Conservation (phyloP, 2,888 invertebrate species). For the Lithodes maja region DNA sequence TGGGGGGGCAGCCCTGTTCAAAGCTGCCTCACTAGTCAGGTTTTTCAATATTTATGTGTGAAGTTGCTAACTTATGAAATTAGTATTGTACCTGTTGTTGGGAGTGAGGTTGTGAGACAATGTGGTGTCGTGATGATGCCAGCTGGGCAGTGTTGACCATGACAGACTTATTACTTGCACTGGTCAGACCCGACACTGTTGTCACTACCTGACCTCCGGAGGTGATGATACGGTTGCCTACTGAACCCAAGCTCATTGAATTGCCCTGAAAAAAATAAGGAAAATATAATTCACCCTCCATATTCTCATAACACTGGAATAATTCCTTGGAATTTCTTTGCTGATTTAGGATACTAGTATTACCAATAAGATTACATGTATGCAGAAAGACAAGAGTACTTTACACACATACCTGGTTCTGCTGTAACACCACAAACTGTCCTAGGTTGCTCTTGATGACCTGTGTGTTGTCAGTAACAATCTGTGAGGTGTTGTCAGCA, state of each 20-base stretch:
- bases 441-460: conserved; percentile 62
- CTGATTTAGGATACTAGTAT: no score
- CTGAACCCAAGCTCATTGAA: conserved; percentile 49
- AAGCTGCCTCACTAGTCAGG: no score
- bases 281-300: background rate
- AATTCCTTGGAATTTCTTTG: no score
- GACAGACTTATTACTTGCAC: conserved; percentile 42
- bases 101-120: conserved; percentile 31
- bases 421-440: conserved; percentile 66
- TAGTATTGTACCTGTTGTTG: conserved; percentile 47
- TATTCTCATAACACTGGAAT: no score
- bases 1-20: no score
- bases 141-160: conserved; percentile 54
- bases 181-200: conserved; percentile 28
- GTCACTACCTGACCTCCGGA: conserved; percentile 57
- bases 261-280: conserved; percentile 32
- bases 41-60: no score
- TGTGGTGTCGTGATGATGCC: conserved; percentile 33
- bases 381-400: background rate
- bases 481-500: conserved; percentile 33
- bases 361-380: background rate
- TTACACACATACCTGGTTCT: conserved; percentile 52
- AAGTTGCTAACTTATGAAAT: background rate
- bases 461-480: conserved; percentile 46
- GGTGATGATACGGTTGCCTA: conserved; percentile 56